Evolutionary conservation across 1,140 invertebrate genomes (phyloP), one percentile per base, ranked within the genome.

Genomic region (Drosophila nigromelanica): DNA sequence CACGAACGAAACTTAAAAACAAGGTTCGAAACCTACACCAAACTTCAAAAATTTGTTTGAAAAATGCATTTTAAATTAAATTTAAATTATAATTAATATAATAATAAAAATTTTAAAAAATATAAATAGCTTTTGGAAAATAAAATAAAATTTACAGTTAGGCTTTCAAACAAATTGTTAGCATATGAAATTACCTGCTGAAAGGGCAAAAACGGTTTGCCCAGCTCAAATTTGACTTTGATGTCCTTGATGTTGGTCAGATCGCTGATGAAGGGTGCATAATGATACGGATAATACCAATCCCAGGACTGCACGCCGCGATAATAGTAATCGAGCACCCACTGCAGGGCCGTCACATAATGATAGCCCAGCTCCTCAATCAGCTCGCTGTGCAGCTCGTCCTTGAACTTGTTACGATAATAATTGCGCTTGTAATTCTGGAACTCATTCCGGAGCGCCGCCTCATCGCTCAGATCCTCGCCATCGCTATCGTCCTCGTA

Each of bases 241-340:
- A 96, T 92, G 77, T 96, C 92, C 54, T 94, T 93, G 80, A 99
- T 98, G 64, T 95, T 94, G 74, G 95, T 96, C 27, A 99, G 95
- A 92, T 99, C 98, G 6, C 98, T 98, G 48, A 99, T 97, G 86
- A 96, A 99, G 0, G 98, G 98, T 0, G 98, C 96, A 92, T 99
- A 99, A 92, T 99, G 98, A 86, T 97, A 96, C 0, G 98, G 98
- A 92, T 98, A 99, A 92, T 95, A 99, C 98, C 98, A 99, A 18
- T 97, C 97, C 98, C 98, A 99, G 1, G 97, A 98, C 35, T 96
- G 96, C 50, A 98, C 97, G 24, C 98, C 98, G 78, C 98, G 95
- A 92, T 98, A 99, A 92, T 99, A 99, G 92, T 99, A 99, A 89
- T 96, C 94, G 4, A 99, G 93, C 89, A 98, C 98, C 98, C 98